Evolutionary conservation across 2,888 invertebrate genomes (phyloP).

Genomic region (Apodemia hepburni): DNA sequence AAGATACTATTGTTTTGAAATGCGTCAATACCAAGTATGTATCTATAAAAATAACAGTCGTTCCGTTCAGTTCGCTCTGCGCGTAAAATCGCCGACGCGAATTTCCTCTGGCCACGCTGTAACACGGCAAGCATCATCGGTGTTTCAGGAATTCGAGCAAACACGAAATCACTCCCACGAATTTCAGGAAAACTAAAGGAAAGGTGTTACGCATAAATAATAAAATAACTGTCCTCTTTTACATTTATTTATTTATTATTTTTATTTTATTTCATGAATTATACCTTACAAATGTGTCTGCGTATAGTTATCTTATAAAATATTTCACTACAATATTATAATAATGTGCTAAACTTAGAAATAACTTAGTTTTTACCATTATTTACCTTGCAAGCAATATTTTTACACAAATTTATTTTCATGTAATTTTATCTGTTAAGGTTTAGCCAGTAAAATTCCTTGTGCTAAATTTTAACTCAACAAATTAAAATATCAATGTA

Average conservation of each 20-base stretch:
- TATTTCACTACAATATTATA: conserved; percentile 61
- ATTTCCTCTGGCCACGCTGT: too few relatives aligned
- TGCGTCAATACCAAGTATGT: too few relatives aligned
- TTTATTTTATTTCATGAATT: conserved; percentile 78
- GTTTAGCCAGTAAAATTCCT: conserved; percentile 8
- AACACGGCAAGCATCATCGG: too few relatives aligned
- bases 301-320: conserved; percentile 76
- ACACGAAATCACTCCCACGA: too few relatives aligned
- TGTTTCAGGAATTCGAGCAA: too few relatives aligned
- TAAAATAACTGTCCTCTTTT: conserved; percentile 49
- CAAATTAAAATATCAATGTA: conserved; percentile 16
- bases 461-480: not conserved
- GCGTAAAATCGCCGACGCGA: too few relatives aligned
- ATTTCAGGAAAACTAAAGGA: too few relatives aligned
- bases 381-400: conserved; percentile 70
- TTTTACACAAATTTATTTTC: conserved; percentile 25
- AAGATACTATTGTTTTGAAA: too few relatives aligned
- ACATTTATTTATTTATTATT: too few relatives aligned
- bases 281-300: conserved; percentile 76
- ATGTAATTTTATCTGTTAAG: conserved; percentile 14
- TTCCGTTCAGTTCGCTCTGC: too few relatives aligned
- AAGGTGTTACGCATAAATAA: conserved; percentile 24
- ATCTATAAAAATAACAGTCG: too few relatives aligned
- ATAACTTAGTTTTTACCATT: conserved; percentile 61
- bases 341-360: conserved; percentile 77